phyloP scores from a whole-genome alignment of 2,888 invertebrate genomes.

The Drosophila pegasa region DNA sequence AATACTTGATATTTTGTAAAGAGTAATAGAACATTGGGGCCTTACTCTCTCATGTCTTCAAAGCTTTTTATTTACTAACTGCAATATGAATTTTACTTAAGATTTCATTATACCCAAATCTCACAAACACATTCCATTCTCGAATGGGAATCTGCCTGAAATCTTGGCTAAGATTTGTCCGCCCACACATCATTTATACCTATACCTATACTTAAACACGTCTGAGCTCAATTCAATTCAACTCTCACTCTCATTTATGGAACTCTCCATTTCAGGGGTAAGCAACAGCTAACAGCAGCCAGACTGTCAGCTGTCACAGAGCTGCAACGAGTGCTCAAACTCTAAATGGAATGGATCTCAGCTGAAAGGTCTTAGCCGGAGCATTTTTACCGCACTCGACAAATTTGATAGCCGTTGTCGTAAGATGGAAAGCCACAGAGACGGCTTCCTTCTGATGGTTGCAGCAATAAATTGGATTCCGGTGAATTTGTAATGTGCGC shows the following conservation, averaged over 20 bases:
- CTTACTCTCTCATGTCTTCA: too few relatives aligned
- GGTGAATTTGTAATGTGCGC: conserved; percentile 75
- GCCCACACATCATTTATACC: not conserved
- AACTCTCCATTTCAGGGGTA: conserved; percentile 24
- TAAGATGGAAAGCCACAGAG: conserved; percentile 37
- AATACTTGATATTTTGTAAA: too few relatives aligned
- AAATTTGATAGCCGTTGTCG: conserved; percentile 54
- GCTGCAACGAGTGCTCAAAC: conserved; percentile 13
- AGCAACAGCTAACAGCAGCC: not conserved
- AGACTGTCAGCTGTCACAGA: conserved; percentile 29
- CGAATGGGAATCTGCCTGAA: not conserved
- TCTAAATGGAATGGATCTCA: conserved; percentile 20
- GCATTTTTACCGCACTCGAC: conserved; percentile 35
- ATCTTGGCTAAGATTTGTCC: conserved; percentile 7
- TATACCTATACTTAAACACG: not conserved
- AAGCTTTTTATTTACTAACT: not conserved
- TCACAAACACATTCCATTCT: not conserved
- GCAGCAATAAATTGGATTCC: conserved; percentile 77
- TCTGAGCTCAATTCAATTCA: not conserved
- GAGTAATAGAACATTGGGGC: too few relatives aligned
- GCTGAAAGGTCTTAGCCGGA: conserved; percentile 22
- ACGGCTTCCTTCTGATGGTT: conserved; percentile 47
- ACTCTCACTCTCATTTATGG: conserved; percentile 18
- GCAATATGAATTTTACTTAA: not conserved
- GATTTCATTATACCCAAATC: not conserved